Conservation (phyloP, 1,140 invertebrate genomes). For the Helicoverpa zea region DNA sequence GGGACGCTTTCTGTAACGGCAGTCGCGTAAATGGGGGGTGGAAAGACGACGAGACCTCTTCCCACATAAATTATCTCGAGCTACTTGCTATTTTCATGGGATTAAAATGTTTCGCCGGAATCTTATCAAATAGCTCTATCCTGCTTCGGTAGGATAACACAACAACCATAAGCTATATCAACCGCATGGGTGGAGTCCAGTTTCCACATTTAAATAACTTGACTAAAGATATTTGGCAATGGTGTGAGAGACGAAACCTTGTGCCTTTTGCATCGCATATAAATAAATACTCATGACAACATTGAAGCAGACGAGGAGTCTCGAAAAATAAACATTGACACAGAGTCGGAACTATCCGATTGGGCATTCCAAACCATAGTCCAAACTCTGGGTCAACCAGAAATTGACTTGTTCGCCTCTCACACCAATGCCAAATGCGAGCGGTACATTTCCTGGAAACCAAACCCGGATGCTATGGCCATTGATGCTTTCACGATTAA, state of each 20-base stretch:
- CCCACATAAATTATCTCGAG: slow-evolving; percentile 76
- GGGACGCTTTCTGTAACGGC: slow-evolving; percentile 65
- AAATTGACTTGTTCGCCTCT: too few species aligned
- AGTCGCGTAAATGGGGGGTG: slow-evolving; percentile 48
- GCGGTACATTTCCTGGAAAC: too few species aligned
- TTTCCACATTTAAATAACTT: slow-evolving; percentile 37
- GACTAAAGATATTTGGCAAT: slow-evolving; percentile 54
- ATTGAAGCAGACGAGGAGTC: too few species aligned
- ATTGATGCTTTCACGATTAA: too few species aligned
- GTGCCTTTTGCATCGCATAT: slow-evolving; percentile 51
- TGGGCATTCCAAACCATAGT: too few species aligned
- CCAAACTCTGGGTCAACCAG: too few species aligned
- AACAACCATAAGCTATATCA: slow-evolving; percentile 44
- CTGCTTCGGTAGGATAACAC: slow-evolving; percentile 26
- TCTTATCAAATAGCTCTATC: background rate
- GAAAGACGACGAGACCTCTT: background rate
- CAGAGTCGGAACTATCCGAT: too few species aligned
- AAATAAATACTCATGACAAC: background rate
- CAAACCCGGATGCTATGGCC: too few species aligned
- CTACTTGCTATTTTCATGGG: slow-evolving; percentile 66
- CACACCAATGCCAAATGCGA: too few species aligned
- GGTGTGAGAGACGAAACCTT: slow-evolving; percentile 52
- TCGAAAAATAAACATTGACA: too few species aligned
- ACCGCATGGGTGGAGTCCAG: slow-evolving; percentile 43
- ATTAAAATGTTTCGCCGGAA: slow-evolving; percentile 67